Base-by-base conservation (phyloP, 2,888 invertebrate species). In the Polymixis lichenea region DNA sequence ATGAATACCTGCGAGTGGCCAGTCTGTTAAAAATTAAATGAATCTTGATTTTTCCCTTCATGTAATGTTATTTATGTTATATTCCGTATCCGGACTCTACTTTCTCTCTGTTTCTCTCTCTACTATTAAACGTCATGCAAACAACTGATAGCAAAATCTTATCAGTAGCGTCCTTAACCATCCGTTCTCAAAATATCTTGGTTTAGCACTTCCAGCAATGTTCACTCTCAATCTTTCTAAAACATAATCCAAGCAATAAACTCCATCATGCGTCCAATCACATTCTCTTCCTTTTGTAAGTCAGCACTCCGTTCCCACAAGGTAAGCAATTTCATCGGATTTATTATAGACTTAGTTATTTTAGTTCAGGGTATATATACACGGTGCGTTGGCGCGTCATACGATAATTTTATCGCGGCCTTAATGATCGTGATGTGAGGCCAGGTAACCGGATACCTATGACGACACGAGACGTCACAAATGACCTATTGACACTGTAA, bases 321-420 rank as follows among this genome's bases (percentile, higher is more conserved):
- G 89, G 86, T 82, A 88, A 88, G 81, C 83, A 87, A 88, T 90
- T 89, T 88, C 85, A 86, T 85, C 85, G 86, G 86, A 90, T 89
- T 88, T 89, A 91, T 90, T 89, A 89, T 89, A 90, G 86, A 87
- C 82, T 81, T 86, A 86, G 90, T 93, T 96, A 96, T 96, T 96
- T 95, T 91, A 78, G 94, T 88, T 90, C 89, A 88, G 87, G 90
- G 92, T 86, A 78, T 85, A 84, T 87, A 91, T 93, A 94, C 91
- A 90, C 92, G 88, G 87, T 83, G 87, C 86, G 86, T 86, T 68
- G 76, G 72, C 91, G 91, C 95, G 95, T 96, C 96, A 96, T 92
- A 88, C 91, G 95, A 95, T 95, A 96, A 96, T 95, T 94, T 96
- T 96, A 96, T 95, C 95, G 90, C 87, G 94, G 92, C 94, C 93